A percentile compares a stretch with the other conserved stretches of the same genome.
Conservation (phyloP, 2,113 vertebrate species). For the Rhombomys opimus region DNA sequence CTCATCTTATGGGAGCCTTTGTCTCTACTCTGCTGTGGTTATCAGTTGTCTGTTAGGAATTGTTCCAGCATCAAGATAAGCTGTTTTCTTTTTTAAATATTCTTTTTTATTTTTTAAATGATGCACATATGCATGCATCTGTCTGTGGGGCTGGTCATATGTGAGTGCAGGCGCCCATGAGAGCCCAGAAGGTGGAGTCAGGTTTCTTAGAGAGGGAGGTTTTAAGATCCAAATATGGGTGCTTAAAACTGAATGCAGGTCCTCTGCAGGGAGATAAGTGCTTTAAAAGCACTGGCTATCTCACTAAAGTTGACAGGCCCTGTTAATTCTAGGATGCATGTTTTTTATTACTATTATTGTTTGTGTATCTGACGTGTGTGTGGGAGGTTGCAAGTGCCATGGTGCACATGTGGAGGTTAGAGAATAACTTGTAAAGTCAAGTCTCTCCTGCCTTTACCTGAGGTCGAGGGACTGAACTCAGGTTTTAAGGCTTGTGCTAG, state of each 20-base stretch:
- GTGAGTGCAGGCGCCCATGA: not conserved
- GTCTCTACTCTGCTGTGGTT: not conserved
- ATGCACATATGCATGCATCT: not conserved
- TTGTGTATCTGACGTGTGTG: not conserved
- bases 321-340: not conserved
- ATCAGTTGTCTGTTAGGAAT: not conserved
- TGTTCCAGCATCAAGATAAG: slow-evolving; percentile 25
- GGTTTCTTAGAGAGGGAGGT: not conserved
- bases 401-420: not conserved
- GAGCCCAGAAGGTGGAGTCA: not conserved
- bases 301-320: not conserved
- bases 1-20: not conserved
- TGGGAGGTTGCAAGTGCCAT: not conserved
- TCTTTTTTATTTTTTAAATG: too few relatives aligned
- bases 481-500: not conserved
- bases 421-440: not conserved
- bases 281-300: not conserved
- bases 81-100: not conserved
- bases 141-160: not conserved
- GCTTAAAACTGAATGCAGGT: not conserved
- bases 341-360: not conserved
- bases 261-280: not conserved
- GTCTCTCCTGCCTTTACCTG: not conserved
- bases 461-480: not conserved
- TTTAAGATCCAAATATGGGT: not conserved